Evolutionary conservation across 1,140 invertebrate species (phyloP), one percentile per base, ranked within the genome.

Genomic region (Zaprionus camerounensis): DNA sequence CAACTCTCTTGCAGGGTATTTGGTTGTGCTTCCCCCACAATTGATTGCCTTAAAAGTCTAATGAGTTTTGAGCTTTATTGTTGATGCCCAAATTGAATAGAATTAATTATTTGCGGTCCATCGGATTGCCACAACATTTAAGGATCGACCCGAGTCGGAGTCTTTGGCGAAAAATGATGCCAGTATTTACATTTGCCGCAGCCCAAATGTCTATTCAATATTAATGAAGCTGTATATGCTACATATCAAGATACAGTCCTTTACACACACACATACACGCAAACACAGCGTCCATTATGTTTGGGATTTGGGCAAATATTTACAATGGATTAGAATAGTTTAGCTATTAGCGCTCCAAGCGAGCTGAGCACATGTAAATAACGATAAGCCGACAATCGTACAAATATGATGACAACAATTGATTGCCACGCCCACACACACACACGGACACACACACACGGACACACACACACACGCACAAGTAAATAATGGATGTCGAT

Each of bases 331-430:
- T 79, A 59, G 58, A 65, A 69, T 72, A 78, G 70, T 56, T 80
- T 77, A 77, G 85, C 75, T 81, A 68, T 82, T 82, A 78, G 71
- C 61, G 71, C 61, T 75, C 51, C 2, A 53, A 66, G 49, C 63
- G 17, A 58, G 31, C 24, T 73, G 44, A 74, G 65, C 41, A 57
- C 67, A 76, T 80, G 85, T 81, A 82, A 90, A 90, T 88, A 85
- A 85, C 79, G 71, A 81, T 85, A 90, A 80, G 78, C 76, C 72
- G 56, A 80, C 79, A 90, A 85, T 85, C 70, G 71, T 56, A 63
- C 68, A 79, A 68, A 72, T 72, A 79, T 79, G 84, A 69, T 70
- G 76, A 65, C 77, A 88, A 78, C 80, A 88, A 82, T 88, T 61
- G 67, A 67, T 72, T 61, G 62, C 46, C 70, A 67, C 74, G 59